These are phyloP conservation scores for Calameuta pallipes DNA, from an alignment of 2,888 invertebrate genomes.

Conservation along the genomic window DNA sequence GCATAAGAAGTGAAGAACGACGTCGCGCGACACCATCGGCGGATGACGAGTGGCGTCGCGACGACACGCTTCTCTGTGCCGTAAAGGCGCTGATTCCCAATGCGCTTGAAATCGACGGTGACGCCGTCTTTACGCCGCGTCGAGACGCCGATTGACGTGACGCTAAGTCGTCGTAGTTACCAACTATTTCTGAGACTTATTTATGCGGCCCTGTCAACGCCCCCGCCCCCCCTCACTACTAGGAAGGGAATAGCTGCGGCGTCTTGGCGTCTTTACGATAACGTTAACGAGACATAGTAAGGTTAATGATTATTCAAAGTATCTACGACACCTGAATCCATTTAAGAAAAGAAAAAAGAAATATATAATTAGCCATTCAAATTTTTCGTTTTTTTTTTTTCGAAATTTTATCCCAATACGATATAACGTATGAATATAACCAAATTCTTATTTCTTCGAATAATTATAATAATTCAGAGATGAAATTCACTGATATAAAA, in stretches of 20 bases:
- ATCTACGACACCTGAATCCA: not conserved
- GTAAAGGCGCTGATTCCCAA: not conserved
- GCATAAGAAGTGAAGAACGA: not conserved
- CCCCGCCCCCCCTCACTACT: not conserved
- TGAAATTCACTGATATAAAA: no score
- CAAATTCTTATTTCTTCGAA: not conserved
- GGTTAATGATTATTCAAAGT: not conserved
- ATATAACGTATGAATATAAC: not conserved
- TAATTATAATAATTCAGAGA: not conserved
- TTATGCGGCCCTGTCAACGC: not conserved
- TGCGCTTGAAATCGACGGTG: not conserved
- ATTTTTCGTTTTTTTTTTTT: no score
- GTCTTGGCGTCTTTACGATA: not conserved
- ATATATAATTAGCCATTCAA: no score
- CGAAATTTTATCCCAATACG: not conserved
- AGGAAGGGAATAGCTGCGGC: not conserved
- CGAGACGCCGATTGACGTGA: not conserved
- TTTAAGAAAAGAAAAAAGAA: no score
- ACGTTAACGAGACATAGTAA: not conserved
- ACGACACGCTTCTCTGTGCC: not conserved
- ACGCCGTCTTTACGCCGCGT: not conserved
- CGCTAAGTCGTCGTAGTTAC: not conserved
- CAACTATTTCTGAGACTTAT: not conserved
- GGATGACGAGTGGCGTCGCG: constrained; percentile 3
- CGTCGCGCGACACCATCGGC: not conserved